These are phyloP conservation scores for Cercopithecus mona DNA, from an alignment of 2,113 vertebrate genomes.

Conservation along the genomic window DNA sequence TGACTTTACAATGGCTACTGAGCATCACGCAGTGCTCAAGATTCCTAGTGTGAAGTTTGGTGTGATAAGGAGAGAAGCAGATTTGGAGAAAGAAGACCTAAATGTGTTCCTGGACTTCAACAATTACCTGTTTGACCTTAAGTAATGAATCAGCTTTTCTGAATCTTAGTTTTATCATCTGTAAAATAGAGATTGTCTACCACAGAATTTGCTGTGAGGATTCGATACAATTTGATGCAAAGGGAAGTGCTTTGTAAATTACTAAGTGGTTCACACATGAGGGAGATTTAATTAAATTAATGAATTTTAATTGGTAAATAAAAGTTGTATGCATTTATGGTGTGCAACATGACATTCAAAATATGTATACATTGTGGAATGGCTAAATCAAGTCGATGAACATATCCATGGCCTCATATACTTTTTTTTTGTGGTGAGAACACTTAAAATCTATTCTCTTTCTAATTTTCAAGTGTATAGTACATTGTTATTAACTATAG, in stretches of 20 bases:
- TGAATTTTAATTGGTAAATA: neutral
- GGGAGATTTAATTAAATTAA: neutral
- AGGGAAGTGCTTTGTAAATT: constrained; percentile 24
- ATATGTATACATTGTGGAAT: neutral
- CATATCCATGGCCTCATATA: neutral
- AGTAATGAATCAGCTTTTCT: neutral
- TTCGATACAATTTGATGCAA: neutral
- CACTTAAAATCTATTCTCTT: neutral
- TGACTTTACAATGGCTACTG: neutral
- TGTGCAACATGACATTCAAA: neutral
- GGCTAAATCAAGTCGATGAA: neutral
- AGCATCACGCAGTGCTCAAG: neutral
- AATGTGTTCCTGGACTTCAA: neutral
- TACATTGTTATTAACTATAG: neutral
- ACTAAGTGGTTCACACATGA: neutral
- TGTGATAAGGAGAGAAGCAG: neutral
- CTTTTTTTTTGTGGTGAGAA: neutral
- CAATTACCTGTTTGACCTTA: neutral
- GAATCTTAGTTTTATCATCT: neutral
- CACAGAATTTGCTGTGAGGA: neutral
- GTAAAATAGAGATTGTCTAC: neutral
- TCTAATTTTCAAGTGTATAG: neutral
- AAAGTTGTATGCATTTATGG: neutral
- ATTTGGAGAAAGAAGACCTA: neutral
- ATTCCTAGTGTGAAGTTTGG: neutral